phyloP scores from a whole-genome alignment of 2,113 vertebrate genomes.

The Natator depressus region DNA sequence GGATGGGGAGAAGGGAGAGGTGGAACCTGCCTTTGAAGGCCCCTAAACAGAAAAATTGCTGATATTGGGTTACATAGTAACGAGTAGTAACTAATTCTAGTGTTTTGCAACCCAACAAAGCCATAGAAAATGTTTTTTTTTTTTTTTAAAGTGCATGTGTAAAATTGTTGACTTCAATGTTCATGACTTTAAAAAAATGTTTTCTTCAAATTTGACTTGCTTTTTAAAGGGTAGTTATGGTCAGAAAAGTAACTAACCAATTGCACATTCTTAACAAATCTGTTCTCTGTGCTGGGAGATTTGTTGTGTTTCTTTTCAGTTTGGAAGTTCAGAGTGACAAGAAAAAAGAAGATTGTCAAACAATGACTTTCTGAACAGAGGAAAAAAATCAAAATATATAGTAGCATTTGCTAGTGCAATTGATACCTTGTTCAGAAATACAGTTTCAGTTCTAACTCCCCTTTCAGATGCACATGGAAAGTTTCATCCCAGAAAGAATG shows the following conservation, averaged over 20 bases:
- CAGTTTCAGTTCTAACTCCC: not conserved
- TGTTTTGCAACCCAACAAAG: not conserved
- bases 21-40: not conserved
- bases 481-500: not conserved
- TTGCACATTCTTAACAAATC: not conserved
- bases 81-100: not conserved
- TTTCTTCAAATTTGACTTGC: not conserved
- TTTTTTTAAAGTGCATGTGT: not conserved
- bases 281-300: accelerated
- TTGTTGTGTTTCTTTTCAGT: not conserved
- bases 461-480: not conserved
- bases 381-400: not conserved
- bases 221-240: not conserved
- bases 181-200: not conserved
- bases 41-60: not conserved
- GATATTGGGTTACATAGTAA: not conserved
- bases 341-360: not conserved
- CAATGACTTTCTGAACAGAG: not conserved
- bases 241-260: not conserved
- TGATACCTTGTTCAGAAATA: not conserved
- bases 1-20: not conserved
- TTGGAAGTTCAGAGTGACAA: not conserved
- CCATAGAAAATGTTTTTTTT: not conserved
- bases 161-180: not conserved
- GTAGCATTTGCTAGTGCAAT: not conserved